A percentile compares a stretch with the other conserved stretches of the same genome.
phyloP scores from a whole-genome alignment of 2,113 vertebrate genomes.

The Corynorhinus townsendii region DNA sequence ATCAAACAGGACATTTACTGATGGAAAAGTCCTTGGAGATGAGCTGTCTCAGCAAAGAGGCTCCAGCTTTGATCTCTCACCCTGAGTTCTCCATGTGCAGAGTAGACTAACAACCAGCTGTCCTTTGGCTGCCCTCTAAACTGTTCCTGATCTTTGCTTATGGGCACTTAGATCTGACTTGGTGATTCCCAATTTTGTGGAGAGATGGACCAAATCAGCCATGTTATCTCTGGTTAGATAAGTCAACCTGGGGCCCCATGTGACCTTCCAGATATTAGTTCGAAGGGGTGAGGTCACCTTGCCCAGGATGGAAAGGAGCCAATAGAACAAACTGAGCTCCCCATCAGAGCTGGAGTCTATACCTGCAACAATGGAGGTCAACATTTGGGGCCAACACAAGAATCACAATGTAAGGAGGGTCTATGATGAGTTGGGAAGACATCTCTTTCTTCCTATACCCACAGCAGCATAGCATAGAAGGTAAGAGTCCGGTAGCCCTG shows the following conservation, averaged over 20 bases:
- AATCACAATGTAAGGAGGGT: not conserved
- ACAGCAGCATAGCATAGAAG: fast-evolving
- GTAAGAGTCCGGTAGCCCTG: not conserved
- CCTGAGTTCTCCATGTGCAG: not conserved
- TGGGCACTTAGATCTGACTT: not conserved
- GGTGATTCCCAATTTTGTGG: not conserved
- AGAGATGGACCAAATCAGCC: not conserved
- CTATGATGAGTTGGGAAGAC: not conserved
- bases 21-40: constrained; percentile 53
- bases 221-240: not conserved
- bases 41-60: not conserved
- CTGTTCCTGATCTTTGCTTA: not conserved
- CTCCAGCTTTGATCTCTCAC: not conserved
- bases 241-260: not conserved
- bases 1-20: not conserved
- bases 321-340: not conserved
- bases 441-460: not conserved
- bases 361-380: not conserved
- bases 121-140: not conserved
- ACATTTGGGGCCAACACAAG: not conserved
- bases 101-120: not conserved
- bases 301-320: not conserved
- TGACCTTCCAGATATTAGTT: not conserved
- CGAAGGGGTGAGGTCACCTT: not conserved
- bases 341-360: not conserved